Evolutionary conservation across 2,113 vertebrate species (phyloP).

Genomic region (Mus spicilegus): DNA sequence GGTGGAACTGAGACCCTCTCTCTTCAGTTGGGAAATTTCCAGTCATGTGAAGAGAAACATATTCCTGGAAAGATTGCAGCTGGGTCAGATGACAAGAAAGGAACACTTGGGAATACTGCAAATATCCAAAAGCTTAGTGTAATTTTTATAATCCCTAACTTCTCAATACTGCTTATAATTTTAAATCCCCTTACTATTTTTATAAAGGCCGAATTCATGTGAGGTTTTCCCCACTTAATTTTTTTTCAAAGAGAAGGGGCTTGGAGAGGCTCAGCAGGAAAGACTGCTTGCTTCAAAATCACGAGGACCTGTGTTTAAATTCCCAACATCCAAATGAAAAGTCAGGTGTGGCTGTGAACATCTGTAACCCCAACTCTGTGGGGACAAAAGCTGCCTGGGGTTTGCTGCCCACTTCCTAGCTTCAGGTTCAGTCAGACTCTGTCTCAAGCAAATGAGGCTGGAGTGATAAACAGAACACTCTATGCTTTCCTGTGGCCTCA

Average conservation of each 20-base stretch:
- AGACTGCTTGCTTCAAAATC: background rate
- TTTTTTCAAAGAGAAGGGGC: background rate
- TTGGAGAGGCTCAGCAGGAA: background rate
- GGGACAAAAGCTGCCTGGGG: background rate
- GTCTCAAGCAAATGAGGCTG: background rate
- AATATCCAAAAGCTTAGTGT: background rate
- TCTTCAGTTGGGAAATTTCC: background rate
- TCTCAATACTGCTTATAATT: background rate
- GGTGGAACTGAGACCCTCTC: background rate
- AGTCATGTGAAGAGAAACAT: background rate
- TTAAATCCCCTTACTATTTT: background rate
- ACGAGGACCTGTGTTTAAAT: background rate
- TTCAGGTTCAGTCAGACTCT: background rate
- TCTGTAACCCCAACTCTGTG: background rate
- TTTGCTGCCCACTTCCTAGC: background rate
- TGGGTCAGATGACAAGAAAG: background rate
- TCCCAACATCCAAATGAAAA: background rate
- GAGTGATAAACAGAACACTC: background rate
- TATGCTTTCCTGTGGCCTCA: background rate
- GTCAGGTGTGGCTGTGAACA: background rate
- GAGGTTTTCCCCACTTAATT: constrained; percentile 15
- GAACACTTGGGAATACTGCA: background rate
- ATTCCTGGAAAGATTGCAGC: background rate
- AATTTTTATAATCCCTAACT: background rate
- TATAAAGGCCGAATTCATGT: constrained; percentile 29